Conservation (phyloP, 2,888 invertebrate genomes). For the Bembecia ichneumoniformis region DNA sequence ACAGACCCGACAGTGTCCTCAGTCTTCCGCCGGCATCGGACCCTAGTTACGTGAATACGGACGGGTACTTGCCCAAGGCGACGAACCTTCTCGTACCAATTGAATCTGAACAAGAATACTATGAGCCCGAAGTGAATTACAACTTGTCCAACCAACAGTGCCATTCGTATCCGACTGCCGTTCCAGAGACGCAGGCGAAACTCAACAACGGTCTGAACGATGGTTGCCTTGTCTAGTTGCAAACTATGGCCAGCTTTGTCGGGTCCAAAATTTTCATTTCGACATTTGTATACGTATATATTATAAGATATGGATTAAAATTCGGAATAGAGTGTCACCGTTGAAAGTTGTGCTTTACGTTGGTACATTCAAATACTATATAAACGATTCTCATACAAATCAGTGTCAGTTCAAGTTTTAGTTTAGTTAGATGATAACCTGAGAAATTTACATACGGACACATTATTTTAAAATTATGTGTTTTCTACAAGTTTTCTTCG, state of each 20-base stretch:
- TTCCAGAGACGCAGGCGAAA: conserved; percentile 57
- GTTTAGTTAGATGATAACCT: no score
- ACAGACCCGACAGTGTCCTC: conserved; percentile 58
- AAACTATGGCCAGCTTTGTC: conserved; percentile 21
- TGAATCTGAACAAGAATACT: conserved; percentile 68
- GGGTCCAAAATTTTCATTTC: conserved; percentile 59
- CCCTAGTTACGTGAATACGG: conserved; percentile 44
- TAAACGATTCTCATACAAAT: no score
- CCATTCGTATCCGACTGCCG: conserved; percentile 64
- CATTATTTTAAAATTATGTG: no score
- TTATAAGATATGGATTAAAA: conserved; percentile 46
- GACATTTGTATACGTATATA: conserved; percentile 55
- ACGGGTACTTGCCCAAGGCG: conserved; percentile 58
- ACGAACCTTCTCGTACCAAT: conserved; percentile 65
- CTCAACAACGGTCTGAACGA: conserved; percentile 73
- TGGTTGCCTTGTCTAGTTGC: conserved; percentile 74
- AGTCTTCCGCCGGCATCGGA: conserved; percentile 49
- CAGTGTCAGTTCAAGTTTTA: no score
- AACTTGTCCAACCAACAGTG: conserved; percentile 64
- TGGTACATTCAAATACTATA: conserved; percentile 6
- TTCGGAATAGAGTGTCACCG: conserved; percentile 62
- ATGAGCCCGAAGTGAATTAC: conserved; percentile 67
- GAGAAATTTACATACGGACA: no score
- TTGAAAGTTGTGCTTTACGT: conserved; percentile 24
- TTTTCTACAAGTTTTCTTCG: no score